phyloP scores from a whole-genome alignment of 1,140 invertebrate genomes.

The Tetragnatha versicolor region DNA sequence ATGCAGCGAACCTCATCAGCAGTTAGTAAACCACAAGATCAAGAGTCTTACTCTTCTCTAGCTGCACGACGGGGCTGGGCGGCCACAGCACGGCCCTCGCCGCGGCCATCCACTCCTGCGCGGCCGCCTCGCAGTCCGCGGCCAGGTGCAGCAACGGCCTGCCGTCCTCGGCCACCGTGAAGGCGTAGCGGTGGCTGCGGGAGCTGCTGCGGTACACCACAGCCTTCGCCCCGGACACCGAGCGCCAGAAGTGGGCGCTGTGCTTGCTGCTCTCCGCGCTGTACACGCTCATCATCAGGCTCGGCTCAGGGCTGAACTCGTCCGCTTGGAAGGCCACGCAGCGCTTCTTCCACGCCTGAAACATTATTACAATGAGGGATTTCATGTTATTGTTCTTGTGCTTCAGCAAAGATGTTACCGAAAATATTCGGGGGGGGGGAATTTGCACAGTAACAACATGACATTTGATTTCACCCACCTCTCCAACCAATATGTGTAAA shows the following conservation, averaged over 20 bases:
- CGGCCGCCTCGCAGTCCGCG: conserved; percentile 40
- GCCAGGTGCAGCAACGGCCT: conserved; percentile 52
- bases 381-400: neutral
- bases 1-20: no score
- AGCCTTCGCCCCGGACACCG: conserved; percentile 17
- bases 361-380: no score
- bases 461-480: no score
- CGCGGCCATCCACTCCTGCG: conserved; percentile 56
- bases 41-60: conserved; percentile 56
- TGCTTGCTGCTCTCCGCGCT: neutral
- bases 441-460: no score
- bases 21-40: no score
- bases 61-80: conserved; percentile 41
- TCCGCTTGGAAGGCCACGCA: conserved; percentile 43
- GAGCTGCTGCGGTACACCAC: conserved; percentile 51
- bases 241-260: conserved; percentile 29
- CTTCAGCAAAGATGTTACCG: no score
- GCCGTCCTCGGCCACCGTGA: conserved; percentile 40
- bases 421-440: no score
- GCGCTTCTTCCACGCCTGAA: conserved; percentile 50
- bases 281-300: conserved; percentile 10
- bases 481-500: no score
- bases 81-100: conserved; percentile 55
- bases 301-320: conserved; percentile 6
- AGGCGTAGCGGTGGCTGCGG: conserved; percentile 48